Evolutionary conservation across 2,888 invertebrate genomes (phyloP), one percentile per base, ranked within the genome.

Genomic region (Pyrgus malvae): DNA sequence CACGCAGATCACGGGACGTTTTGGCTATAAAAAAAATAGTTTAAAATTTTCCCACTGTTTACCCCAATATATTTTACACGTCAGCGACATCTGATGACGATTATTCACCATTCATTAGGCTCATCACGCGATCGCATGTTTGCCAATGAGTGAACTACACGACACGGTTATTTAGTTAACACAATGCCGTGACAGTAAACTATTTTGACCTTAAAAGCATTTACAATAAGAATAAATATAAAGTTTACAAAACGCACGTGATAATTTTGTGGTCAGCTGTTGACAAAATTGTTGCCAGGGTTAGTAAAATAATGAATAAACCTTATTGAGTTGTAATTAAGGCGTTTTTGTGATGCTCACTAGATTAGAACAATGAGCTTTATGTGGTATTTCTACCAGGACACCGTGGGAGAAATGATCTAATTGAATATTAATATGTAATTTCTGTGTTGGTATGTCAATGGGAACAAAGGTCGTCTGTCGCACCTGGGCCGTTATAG

Each of bases 391-490:
- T 60, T 29, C 19, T 44, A 9, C 60, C 63, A 59, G 64, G 66
- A 60, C 69, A 83, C 83, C 88, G 88, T 88, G 88, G 83, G 88
- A 88, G 81, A 83, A 78, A 76, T 61, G 69, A 63, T 60, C 69
- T 83, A 83, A 87, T 87, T 84, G 83, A 86, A 85, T 86, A 86
- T 86, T 80, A 80, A 85, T 82, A 71, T 68, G 74, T 71, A 67
- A 67, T 61, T 64, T 69, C 64, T 65, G 72, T 74, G 67, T 69
- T 73, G 79, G 78, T 74, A 78, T 76, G 70, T 54, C 41, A 48
- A 33, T 40, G 63, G 66, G 66, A 58, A 65, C 38, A 81, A 81
- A 85, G 83, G 81, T 81, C 77, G 61, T 11, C 57, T 46, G 49
- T 66, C 56, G 74, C 87, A 87, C 85, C 86, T 87, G 87, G 82